Conservation (phyloP, 2,888 invertebrate genomes). For the Masnerella sp. region DNA sequence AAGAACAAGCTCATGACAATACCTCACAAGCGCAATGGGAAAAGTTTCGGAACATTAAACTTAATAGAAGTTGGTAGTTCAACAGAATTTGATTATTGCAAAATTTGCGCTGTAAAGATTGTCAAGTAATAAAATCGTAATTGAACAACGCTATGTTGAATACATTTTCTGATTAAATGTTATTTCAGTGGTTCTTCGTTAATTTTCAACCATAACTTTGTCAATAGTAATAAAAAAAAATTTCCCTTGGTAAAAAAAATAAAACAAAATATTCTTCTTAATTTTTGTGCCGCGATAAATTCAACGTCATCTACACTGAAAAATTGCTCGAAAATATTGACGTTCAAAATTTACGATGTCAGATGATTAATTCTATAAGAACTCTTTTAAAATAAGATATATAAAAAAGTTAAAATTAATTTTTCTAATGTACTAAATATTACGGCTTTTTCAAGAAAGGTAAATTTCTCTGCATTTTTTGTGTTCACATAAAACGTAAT, state of each 20-base stretch:
- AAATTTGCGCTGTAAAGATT: slow-evolving; percentile 18
- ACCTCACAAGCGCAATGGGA: slow-evolving; percentile 29
- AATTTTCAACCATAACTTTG: background rate
- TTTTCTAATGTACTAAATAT: no score
- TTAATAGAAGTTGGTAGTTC: slow-evolving; percentile 20
- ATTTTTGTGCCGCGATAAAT: background rate
- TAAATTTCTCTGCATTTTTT: no score
- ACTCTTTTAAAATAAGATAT: no score
- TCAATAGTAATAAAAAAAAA: background rate
- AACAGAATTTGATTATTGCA: slow-evolving; percentile 24
- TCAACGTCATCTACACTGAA: slow-evolving; percentile 5
- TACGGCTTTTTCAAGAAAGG: no score
- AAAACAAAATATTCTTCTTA: background rate
- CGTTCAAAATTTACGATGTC: slow-evolving; percentile 5
- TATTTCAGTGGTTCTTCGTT: background rate
- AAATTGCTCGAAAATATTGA: slow-evolving; percentile 6
- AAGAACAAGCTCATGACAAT: slow-evolving; percentile 32
- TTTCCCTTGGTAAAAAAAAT: background rate
- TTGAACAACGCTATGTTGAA: background rate
- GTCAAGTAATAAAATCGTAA: slow-evolving; percentile 9
- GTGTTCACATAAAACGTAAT: no score
- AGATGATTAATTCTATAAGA: background rate
- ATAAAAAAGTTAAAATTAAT: no score
- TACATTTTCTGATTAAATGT: background rate
- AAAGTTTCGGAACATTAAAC: slow-evolving; percentile 31